Base-by-base conservation (phyloP, 2,797 vertebrate genomes). In the Onychomys leucogaster region DNA sequence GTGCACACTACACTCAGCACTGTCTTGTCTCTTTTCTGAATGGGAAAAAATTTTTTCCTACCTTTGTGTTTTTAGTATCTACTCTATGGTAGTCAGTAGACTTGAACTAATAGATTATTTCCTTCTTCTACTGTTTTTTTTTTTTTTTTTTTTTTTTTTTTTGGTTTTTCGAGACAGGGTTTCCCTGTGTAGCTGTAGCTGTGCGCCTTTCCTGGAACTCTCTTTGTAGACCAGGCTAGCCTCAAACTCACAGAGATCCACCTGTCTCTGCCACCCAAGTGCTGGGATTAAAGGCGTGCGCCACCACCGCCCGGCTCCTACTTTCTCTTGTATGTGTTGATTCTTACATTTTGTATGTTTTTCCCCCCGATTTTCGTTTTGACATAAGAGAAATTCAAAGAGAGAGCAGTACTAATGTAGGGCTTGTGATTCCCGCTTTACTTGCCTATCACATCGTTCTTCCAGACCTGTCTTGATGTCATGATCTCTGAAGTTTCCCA, bases 351-450 rank as follows among this genome's bases (percentile, higher is more conserved):
- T 49, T 81, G 6, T 76, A n/a, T 6, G 0, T 94, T 91, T 77
- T n/a, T n/a, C n/a, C n/a, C 29, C 14, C 11, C 83, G 41, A 9
- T 86, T 96, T 65, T 96, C 91, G 21, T 90, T 57, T 25, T 76
- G 5, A 91, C 43, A 46, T 93, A 65, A 94, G 52, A 91, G 67
- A 46, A 89, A 67, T 37, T 96, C 34, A 89, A 43, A 46, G 78
- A 85, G 46, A 88, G 55, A 83, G 32, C 27, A 92, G n/a, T 52
- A 63, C 55, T 75, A 63, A 55, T 32, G 2, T 52, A 41, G 73
- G n/a, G 55, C 69, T 89, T 43, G n/a, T 73, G 63, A 10, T 37
- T 7, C 37, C 43, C 21, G 16, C 32, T 80, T 85, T 41, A 57
- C 34, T 84, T 93, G 52, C 7, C 46, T 37, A 23, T 37, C 46